Percentiles rank a stretch among this genome's conserved stretches.
These are phyloP conservation scores for Papilio demoleus DNA, from an alignment of 2,888 invertebrate species.

Conservation along the genomic window DNA sequence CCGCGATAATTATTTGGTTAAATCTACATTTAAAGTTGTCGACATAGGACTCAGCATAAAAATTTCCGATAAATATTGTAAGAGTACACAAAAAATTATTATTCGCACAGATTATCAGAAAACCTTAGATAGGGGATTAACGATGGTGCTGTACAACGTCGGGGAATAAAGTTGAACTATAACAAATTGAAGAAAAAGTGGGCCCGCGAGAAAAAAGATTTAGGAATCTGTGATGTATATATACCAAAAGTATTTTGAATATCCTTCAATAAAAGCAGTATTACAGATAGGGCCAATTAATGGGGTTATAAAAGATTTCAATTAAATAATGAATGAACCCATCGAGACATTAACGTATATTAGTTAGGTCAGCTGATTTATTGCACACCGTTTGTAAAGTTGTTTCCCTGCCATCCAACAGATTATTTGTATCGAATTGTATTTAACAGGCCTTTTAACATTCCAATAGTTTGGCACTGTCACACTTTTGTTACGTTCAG, in stretches of 20 bases:
- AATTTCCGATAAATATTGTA: not conserved
- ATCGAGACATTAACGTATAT: not conserved
- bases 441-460: conserved; percentile 15
- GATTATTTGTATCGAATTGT: not conserved
- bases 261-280: not conserved
- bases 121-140: too few species aligned
- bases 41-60: not conserved
- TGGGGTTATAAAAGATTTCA: not conserved
- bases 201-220: too few species aligned
- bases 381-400: not conserved
- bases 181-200: too few species aligned
- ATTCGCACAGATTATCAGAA: too few species aligned
- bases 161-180: too few species aligned
- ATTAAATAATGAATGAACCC: not conserved
- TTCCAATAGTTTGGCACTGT: conserved; percentile 16
- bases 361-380: not conserved
- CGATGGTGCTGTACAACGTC: too few species aligned
- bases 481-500: not conserved
- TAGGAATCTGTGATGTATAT: too few species aligned
- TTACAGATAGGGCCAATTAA: not conserved
- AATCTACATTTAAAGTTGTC: not conserved
- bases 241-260: not conserved
- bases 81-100: too few species aligned
- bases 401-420: not conserved
- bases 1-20: not conserved